phyloP scores from a whole-genome alignment of 2,113 vertebrate genomes.

The Nettapus auritus region DNA sequence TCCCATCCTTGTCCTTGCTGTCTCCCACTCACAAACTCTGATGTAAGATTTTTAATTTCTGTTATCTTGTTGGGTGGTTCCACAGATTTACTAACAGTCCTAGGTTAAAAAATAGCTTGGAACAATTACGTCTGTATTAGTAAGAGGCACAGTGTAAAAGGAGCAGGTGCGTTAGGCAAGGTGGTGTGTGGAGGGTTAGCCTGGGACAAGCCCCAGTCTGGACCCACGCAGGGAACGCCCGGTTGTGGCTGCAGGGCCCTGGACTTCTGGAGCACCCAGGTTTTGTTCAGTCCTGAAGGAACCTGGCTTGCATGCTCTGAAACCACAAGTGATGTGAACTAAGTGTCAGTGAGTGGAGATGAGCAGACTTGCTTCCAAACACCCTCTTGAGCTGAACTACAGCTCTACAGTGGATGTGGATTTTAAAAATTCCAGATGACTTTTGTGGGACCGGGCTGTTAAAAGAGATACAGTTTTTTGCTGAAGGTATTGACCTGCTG shows the following conservation, averaged over 20 bases:
- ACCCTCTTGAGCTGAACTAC: neutral
- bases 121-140: neutral
- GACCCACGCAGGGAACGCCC: neutral
- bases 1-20: neutral
- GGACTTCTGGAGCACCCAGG: neutral
- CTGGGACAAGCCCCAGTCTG: neutral
- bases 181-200: neutral
- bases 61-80: neutral
- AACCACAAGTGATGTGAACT: neutral
- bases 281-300: neutral
- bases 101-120: neutral
- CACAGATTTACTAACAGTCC: neutral
- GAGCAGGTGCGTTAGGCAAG: neutral
- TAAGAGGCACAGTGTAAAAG: too few relatives aligned
- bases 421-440: neutral
- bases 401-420: neutral
- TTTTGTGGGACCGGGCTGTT: neutral
- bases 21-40: rapidly evolving
- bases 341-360: neutral
- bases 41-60: neutral
- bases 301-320: neutral
- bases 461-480: neutral
- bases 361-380: neutral
- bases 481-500: neutral
- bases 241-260: neutral